A percentile compares a stretch with the other conserved stretches of the same genome.
These are phyloP conservation scores for Pongo abelii DNA, from an alignment of 2,113 vertebrate species.

Conservation along the genomic window DNA sequence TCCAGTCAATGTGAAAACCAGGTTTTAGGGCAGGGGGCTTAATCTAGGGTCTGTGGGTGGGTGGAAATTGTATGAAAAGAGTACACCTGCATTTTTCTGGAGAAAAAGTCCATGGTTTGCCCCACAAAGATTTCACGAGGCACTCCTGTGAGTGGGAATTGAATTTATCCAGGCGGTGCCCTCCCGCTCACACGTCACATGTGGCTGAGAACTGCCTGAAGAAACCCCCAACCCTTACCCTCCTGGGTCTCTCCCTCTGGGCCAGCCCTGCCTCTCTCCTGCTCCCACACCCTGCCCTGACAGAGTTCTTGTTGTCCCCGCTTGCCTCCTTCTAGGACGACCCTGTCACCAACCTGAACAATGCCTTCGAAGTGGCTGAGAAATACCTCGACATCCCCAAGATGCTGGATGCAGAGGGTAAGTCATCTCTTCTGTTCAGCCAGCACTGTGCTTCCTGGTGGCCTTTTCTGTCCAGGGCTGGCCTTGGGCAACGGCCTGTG, in stretches of 20 bases:
- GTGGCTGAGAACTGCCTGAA: not conserved
- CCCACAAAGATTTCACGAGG: not conserved
- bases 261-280: not conserved
- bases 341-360: conserved; percentile 94
- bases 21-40: not conserved
- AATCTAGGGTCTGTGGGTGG: not conserved
- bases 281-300: not conserved
- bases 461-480: not conserved
- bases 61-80: not conserved
- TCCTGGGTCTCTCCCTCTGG: not conserved
- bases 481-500: not conserved
- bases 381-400: conserved; percentile 95
- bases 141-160: not conserved
- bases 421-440: conserved; percentile 18
- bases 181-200: not conserved
- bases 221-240: not conserved
- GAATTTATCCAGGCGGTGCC: not conserved
- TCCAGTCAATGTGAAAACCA: not conserved
- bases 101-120: not conserved
- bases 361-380: conserved; percentile 94
- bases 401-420: conserved; percentile 94
- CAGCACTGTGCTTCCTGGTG: too few relatives aligned
- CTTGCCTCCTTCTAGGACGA: conserved; percentile 85
- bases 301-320: not conserved
- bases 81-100: not conserved